A percentile compares a stretch with the other conserved stretches of the same genome.
These are phyloP conservation scores for Sinocyclocheilus anophthalmus DNA, from an alignment of 2,113 vertebrate species.

Conservation along the genomic window DNA sequence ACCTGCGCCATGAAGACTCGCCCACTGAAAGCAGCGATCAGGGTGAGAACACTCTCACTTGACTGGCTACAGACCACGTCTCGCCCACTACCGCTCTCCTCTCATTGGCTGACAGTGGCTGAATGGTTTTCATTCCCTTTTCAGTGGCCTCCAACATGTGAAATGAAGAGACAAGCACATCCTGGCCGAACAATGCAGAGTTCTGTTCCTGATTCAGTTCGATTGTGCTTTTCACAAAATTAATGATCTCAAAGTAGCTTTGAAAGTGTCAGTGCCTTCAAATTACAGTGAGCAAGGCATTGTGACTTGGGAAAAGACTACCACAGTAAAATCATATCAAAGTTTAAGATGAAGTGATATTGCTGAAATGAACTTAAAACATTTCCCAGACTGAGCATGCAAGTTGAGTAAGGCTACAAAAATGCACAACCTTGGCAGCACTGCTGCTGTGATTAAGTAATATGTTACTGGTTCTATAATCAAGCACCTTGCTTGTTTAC, in stretches of 20 bases:
- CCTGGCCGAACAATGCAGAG: neutral
- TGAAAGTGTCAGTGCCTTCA: neutral
- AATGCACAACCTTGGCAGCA: neutral
- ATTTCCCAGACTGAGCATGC: neutral
- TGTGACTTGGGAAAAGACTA: neutral
- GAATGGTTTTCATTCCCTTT: conserved; percentile 9
- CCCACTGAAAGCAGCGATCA: conserved; percentile 89
- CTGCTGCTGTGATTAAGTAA: neutral
- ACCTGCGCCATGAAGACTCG: conserved; percentile 93
- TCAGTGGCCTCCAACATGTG: neutral
- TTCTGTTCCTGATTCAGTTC: conserved; percentile 5
- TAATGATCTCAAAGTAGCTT: neutral
- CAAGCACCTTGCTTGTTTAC: neutral
- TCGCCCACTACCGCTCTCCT: neutral
- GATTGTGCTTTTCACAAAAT: neutral
- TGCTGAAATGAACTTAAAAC: neutral
- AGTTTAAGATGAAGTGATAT: neutral
- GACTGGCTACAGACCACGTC: no score
- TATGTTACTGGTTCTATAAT: conserved; percentile 22
- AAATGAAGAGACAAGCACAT: conserved; percentile 21
- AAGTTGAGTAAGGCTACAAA: neutral
- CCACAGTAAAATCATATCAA: neutral
- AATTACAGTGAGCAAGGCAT: neutral
- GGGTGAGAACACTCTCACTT: conserved; percentile 71
- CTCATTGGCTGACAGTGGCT: conserved; percentile 11